These are phyloP conservation scores for Coracias cyanogaster DNA, from an alignment of 2,797 vertebrate species.

Conservation along the genomic window DNA sequence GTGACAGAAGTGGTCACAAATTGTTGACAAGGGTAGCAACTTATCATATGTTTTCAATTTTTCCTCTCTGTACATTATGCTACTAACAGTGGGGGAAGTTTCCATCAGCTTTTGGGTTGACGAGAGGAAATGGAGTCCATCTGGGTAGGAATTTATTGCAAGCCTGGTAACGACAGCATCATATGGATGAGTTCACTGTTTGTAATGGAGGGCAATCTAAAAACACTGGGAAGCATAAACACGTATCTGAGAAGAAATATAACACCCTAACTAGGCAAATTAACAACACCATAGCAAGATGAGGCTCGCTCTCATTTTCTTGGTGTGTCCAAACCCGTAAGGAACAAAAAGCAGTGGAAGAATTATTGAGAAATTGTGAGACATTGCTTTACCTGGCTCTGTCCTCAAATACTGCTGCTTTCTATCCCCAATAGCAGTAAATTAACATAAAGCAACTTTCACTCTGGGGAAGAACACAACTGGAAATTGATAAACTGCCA, in stretches of 20 bases:
- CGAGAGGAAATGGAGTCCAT: background rate
- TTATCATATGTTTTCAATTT: conserved; percentile 13
- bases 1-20: background rate
- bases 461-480: background rate
- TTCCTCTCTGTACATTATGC: background rate
- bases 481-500: background rate
- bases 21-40: background rate
- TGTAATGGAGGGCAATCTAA: background rate
- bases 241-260: background rate
- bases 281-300: rapidly evolving
- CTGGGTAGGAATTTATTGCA: conserved; percentile 6
- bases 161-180: background rate
- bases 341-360: background rate
- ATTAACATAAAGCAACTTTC: background rate
- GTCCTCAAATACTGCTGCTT: background rate
- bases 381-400: background rate
- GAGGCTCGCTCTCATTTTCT: rapidly evolving
- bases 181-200: background rate
- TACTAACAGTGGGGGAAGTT: background rate
- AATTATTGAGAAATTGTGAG: background rate
- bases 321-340: background rate
- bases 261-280: background rate
- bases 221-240: background rate
- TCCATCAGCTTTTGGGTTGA: background rate
- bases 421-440: background rate